Evolutionary conservation across 2,797 vertebrate species (phyloP), one percentile per base, ranked within the genome.

Genomic region (Tolypeutes matacus): DNA sequence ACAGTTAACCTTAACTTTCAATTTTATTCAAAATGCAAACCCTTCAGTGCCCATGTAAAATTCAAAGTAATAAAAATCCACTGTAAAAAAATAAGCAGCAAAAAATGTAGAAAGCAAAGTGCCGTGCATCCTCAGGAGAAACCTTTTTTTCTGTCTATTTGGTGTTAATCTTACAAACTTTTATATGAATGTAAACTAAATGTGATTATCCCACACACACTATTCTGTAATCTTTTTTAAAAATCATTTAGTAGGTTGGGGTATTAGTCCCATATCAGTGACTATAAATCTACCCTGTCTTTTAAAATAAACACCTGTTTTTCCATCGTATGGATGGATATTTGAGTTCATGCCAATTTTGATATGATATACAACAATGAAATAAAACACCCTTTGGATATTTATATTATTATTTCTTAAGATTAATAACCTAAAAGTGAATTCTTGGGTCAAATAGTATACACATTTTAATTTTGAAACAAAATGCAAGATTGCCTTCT

Each of bases 1-100:
- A 95, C 18, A 7, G n/a, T 69, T 92, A 92, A 31, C 39, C 76
- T 89, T 3, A 86, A 89, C 81, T 95, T 94, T 93, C 27, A 34
- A 10, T 31, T 80, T 85, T 89, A 88, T 75, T 93, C 67, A 92
- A 88, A 91, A 88, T 62, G 14, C 9, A 95, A 90, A 31, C 27
- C 27, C 20, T 58, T 83, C 15, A 1, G 20, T 86, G 10, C 78
- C 34, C 83, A 89, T 94, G 77, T 49, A 86, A 10, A 80, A 64
- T 86, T 88, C 13, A 65, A 89, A 96, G 46, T 76, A 76, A 81
- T 86, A 92, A 1, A 56, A 34, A 29, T 80, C 96, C 29, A 86
- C 6, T 80, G 25, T 42, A 83, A 95, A 92, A 92, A 93, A 67
- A 60, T 91, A 56, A 78, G 39, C 20, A 58, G 36, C 8, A 25